These are phyloP conservation scores for Keiferia lycopersicella DNA, from an alignment of 2,888 invertebrate species.

Conservation along the genomic window DNA sequence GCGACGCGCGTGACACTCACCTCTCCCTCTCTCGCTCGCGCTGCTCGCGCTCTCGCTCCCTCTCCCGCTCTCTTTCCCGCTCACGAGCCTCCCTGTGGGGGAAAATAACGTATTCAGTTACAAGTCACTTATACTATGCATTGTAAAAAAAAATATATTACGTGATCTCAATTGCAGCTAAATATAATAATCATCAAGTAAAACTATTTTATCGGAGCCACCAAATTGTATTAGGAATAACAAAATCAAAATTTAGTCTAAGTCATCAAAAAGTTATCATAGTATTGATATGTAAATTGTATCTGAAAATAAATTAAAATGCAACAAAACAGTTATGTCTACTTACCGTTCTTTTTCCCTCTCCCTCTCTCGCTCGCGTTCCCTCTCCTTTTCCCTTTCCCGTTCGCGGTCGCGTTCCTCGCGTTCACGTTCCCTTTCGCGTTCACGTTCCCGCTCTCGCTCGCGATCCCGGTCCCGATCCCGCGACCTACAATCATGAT, in stretches of 20 bases:
- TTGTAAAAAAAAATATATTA: no score
- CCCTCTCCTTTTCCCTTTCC: conserved; percentile 50
- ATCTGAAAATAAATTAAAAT: no score
- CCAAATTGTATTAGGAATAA: no score
- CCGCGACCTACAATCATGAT: neutral
- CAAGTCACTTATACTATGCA: no score
- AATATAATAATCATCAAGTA: no score
- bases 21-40: conserved; percentile 63
- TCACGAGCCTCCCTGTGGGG: conserved; percentile 49
- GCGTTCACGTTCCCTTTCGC: conserved; percentile 69
- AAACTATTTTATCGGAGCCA: no score
- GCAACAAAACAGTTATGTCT: no score
- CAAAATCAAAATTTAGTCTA: no score
- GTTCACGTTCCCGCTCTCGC: conserved; percentile 52
- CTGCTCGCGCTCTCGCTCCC: conserved; percentile 65
- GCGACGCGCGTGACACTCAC: no score
- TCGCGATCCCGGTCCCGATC: conserved; percentile 63
- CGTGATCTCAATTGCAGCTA: no score
- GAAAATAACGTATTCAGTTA: neutral
- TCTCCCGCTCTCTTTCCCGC: conserved; percentile 54
- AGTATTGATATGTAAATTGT: no score
- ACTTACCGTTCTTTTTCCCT: conserved; percentile 82
- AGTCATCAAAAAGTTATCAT: no score
- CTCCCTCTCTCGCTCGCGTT: conserved; percentile 57
- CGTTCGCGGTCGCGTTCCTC: conserved; percentile 37